Evolutionary conservation across 2,888 invertebrate species (phyloP).

Genomic region (Drosophila mulleri): DNA sequence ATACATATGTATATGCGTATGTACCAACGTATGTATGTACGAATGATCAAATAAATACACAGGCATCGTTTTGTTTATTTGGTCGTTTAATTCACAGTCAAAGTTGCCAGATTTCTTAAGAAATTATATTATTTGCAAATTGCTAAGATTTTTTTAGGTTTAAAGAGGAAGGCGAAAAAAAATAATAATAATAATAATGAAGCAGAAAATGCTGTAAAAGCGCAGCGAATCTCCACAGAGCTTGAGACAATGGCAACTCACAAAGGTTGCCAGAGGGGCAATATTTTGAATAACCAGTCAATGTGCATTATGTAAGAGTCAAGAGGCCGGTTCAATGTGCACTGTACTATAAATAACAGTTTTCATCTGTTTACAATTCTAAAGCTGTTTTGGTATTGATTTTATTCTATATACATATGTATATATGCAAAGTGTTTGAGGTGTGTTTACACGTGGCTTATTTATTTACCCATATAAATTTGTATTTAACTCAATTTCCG

Average conservation of each 20-base stretch:
- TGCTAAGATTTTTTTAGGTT: neutral
- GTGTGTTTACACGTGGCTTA: conserved; percentile 30
- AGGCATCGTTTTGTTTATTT: neutral
- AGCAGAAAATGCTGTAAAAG: conserved; percentile 11
- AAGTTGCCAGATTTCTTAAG: conserved; percentile 15
- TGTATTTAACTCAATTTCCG: conserved; percentile 31
- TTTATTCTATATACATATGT: conserved; percentile 13
- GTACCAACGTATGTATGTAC: neutral
- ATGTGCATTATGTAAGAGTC: conserved; percentile 1
- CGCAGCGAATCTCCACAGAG: conserved; percentile 6
- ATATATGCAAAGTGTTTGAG: conserved; percentile 27
- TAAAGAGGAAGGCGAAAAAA: neutral
- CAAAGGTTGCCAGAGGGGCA: conserved; percentile 40
- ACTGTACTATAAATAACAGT: conserved; percentile 4
- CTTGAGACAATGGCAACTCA: conserved; percentile 20
- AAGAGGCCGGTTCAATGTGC: conserved; percentile 9
- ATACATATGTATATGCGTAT: neutral
- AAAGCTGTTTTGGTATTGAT: neutral
- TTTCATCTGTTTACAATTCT: conserved; percentile 7
- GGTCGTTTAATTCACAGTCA: conserved; percentile 23
- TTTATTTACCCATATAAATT: conserved; percentile 27
- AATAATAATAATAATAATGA: too few relatives aligned
- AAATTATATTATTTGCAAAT: conserved; percentile 3
- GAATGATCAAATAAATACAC: neutral
- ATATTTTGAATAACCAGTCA: conserved; percentile 4